A percentile compares a stretch with the other conserved stretches of the same genome.
Evolutionary conservation across 1,140 invertebrate species (phyloP).

Genomic region (Calephelis virginiensis): DNA sequence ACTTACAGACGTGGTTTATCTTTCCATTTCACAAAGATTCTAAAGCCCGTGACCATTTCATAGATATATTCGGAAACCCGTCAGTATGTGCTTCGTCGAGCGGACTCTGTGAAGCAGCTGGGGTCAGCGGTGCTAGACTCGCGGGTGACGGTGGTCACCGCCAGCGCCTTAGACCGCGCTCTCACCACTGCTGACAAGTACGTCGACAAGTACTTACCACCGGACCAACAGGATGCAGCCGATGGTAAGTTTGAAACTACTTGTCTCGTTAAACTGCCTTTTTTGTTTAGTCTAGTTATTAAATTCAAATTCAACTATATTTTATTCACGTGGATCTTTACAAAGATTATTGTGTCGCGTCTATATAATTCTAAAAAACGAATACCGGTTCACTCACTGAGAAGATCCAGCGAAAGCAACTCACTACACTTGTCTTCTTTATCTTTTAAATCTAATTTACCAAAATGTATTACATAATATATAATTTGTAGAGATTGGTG

Average conservation of each 20-base stretch:
- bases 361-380: too few species aligned
- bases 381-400: too few species aligned
- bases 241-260: slow-evolving; percentile 68
- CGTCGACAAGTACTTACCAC: slow-evolving; percentile 88
- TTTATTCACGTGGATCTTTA: too few species aligned
- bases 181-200: slow-evolving; percentile 87
- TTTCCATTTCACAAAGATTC: neutral
- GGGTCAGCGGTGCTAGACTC: slow-evolving; percentile 82
- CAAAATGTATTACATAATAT: too few species aligned
- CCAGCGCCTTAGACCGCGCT: slow-evolving; percentile 84
- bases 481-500: too few species aligned
- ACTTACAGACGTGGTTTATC: neutral
- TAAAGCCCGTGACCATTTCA: slow-evolving; percentile 14
- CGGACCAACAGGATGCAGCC: slow-evolving; percentile 80
- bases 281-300: too few species aligned
- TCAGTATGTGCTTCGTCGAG: slow-evolving; percentile 86
- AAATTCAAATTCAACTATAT: too few species aligned
- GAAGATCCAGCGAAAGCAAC: too few species aligned
- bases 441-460: too few species aligned
- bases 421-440: too few species aligned
- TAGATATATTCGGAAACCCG: slow-evolving; percentile 88
- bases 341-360: too few species aligned
- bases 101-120: slow-evolving; percentile 88
- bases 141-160: slow-evolving; percentile 84
- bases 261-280: neutral